Conservation (phyloP, 1,140 invertebrate genomes). For the Scaptomyza hsui region DNA sequence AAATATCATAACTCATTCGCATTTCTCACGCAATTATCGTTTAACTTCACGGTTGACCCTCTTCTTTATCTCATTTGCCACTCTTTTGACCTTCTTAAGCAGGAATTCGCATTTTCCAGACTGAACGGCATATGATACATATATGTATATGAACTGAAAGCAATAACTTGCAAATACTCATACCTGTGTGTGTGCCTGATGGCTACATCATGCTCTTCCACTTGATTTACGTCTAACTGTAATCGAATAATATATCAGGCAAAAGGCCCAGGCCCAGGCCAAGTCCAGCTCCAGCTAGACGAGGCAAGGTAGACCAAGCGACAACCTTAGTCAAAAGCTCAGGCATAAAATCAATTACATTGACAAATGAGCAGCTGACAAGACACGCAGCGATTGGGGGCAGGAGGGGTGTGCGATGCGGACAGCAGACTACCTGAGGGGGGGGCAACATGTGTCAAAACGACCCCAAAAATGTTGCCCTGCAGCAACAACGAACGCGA, state of each 20-base stretch:
- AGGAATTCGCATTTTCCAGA: constrained; percentile 22
- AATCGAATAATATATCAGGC: constrained; percentile 79
- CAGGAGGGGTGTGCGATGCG: neutral
- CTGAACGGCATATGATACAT: constrained; percentile 5
- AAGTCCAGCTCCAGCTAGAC: constrained; percentile 34
- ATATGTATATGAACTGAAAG: constrained; percentile 29
- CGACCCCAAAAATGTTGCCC: constrained; percentile 63
- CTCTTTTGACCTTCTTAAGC: constrained; percentile 29
- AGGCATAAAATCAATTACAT: constrained; percentile 82
- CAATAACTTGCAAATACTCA: constrained; percentile 30
- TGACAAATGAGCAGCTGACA: constrained; percentile 82
- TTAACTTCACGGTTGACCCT: constrained; percentile 29
- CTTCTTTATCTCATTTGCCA: constrained; percentile 2
- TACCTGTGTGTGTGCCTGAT: constrained; percentile 47
- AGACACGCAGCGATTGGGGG: constrained; percentile 39
- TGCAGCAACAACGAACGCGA: constrained; percentile 42
- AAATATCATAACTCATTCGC: neutral
- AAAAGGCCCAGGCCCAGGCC: constrained; percentile 37
- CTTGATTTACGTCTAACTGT: constrained; percentile 82
- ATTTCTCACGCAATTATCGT: constrained; percentile 33
- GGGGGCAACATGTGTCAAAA: constrained; percentile 50
- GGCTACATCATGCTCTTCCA: constrained; percentile 78
- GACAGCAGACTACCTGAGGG: constrained; percentile 9
- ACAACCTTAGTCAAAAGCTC: constrained; percentile 74
- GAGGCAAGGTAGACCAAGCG: constrained; percentile 26